Evolutionary conservation across 2,888 invertebrate species (phyloP), one percentile per base, ranked within the genome.

Genomic region (Notocelia uddmanniana): DNA sequence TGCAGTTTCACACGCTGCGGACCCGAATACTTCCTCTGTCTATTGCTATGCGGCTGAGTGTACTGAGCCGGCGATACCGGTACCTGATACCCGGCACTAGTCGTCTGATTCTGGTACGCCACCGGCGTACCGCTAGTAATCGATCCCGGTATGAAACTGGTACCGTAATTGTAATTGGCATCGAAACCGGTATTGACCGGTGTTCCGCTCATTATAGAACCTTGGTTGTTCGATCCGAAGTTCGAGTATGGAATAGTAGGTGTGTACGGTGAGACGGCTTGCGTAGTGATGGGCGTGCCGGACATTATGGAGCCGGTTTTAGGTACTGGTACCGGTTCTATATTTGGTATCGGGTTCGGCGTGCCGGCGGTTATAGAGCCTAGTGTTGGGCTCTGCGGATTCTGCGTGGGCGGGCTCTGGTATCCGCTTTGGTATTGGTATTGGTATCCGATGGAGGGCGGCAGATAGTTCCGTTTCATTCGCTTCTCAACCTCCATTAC

Each of bases 401-500:
- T 67, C 23, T 58, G 66, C 2, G 55, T 15, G 3, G 68, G 64
- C 69, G 75, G 78, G 73, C 78, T 80, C 74, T 78, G 78, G 66
- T 73, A 75, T 80, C 80, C 69, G 86, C 84, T 71, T 86, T 82
- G 89, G 75, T 89, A 83, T 79, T 88, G 89, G 88, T 86, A 85
- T 81, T 87, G 85, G 77, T 88, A 89, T 81, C 89, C 86, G 13
- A 96, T 94, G 62, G 96, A 95, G 74, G 97, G 96, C 68, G 97
- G 97, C 81, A 97, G 94, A 88, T 97, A 96, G 83, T 96, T 96
- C 79, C 96, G 94, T 86, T 97, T 96, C 97, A 98, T 98, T 86
- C 98, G 95, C 80, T 96, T 96, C 92, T 98, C 98, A 78, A 98
- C 97, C 87, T 98, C 98, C 95, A 97, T 96, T 80, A 97, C 96